Evolutionary conservation across 1,140 invertebrate genomes (phyloP), one percentile per base, ranked within the genome.

Genomic region (Cotesia glomerata): DNA sequence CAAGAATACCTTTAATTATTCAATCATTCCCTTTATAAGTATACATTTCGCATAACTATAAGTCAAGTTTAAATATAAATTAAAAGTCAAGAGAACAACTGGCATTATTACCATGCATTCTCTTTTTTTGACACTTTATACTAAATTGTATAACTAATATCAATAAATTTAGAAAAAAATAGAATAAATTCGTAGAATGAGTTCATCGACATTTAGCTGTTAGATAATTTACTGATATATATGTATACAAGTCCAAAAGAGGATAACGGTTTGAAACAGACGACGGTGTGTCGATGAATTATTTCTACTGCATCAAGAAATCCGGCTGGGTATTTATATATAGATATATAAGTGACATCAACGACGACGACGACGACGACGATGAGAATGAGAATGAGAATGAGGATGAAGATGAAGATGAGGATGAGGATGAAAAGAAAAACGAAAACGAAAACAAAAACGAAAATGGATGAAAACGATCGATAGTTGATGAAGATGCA

Each of bases 1-100:
- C 63, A 36, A 54, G 61, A n/a, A 36, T n/a, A 62, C 61, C 67
- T 71, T 75, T 78, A 79, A 81, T 81, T 79, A 81, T 79, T 80
- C 78, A 61, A 69, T 49, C 65, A 71, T 73, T 58, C 18, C 5
- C 16, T 45, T 45, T 45, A n/a, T n/a, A n/a, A n/a, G n/a, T 45
- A 45, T 45, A 9, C 39, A 45, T 7, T 45, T 11, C 0, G 8
- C 39, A 45, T 45, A 45, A 5, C 39, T 45, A 45, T 9, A 45
- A 45, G 0, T 45, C 7, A 16, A 45, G 39, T 9, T 11, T 7
- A 45, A 45, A 45, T 9, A 45, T 7, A 45, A 45, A 45, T 45
- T 7, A 45, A 45, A 45, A n/a, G 49, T 9, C 16, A n/a, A 45
- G 36, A 64, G 62, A 45, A 45, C 7, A 45, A 49, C 59, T 62